Conservation (phyloP, 1,140 invertebrate species). For the Penaeus japonicus region DNA sequence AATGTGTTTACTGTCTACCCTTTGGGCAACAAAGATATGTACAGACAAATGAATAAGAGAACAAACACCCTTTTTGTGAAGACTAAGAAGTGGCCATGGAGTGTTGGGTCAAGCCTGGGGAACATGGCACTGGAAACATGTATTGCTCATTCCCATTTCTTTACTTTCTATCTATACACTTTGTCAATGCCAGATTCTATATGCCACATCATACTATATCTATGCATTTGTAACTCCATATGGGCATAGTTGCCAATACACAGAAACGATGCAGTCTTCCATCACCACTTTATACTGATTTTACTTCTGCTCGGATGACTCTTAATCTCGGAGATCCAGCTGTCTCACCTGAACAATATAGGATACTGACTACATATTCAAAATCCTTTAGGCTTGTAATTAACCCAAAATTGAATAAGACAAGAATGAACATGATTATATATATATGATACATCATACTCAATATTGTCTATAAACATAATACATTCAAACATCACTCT, state of each 20-base stretch:
- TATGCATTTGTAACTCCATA: too few relatives aligned
- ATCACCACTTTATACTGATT: constrained; percentile 1
- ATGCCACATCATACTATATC: too few relatives aligned
- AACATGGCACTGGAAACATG: too few relatives aligned
- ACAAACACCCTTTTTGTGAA: constrained; percentile 39
- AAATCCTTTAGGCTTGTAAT: constrained; percentile 31
- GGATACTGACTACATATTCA: neutral
- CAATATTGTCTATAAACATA: constrained; percentile 25
- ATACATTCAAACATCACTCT: neutral
- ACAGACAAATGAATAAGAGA: constrained; percentile 56
- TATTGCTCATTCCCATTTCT: too few relatives aligned
- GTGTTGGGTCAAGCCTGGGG: too few relatives aligned
- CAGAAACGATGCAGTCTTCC: neutral
- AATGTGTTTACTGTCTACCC: constrained; percentile 57
- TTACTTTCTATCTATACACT: too few relatives aligned
- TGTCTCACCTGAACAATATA: constrained; percentile 6
- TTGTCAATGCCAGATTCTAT: too few relatives aligned
- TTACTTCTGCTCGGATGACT: neutral
- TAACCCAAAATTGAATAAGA: constrained; percentile 34
- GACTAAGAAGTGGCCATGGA: too few relatives aligned
- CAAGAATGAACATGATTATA: constrained; percentile 40
- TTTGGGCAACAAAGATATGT: constrained; percentile 58
- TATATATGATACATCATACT: constrained; percentile 36
- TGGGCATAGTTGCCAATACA: too few relatives aligned
- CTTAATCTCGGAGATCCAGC: constrained; percentile 6